phyloP scores from a whole-genome alignment of 2,797 vertebrate species.

The Mus caroli region DNA sequence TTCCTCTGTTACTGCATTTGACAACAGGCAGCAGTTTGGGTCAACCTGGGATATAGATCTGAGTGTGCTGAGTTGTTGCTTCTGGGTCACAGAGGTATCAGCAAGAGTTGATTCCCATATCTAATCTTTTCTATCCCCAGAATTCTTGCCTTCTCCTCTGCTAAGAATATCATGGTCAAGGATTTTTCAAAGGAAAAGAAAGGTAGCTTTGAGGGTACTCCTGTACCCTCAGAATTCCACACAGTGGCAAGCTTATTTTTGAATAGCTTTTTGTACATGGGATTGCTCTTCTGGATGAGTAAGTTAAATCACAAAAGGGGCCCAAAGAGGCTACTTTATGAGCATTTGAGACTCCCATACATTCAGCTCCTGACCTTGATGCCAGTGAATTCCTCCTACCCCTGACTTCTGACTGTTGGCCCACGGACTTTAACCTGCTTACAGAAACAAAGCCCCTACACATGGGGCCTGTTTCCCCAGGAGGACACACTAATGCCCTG shows the following conservation, averaged over 20 bases:
- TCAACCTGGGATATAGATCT: not conserved
- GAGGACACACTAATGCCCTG: not conserved
- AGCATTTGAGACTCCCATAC: not conserved
- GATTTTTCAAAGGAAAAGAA: conserved; percentile 11
- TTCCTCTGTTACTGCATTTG: not conserved
- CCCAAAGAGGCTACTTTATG: not conserved
- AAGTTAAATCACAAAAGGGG: not conserved
- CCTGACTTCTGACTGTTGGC: not conserved
- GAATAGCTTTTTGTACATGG: not conserved
- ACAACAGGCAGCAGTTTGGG: not conserved
- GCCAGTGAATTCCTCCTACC: not conserved
- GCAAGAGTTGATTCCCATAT: not conserved
- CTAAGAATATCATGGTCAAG: not conserved
- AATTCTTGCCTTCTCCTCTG: not conserved
- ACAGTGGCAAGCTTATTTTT: not conserved
- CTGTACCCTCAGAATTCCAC: not conserved
- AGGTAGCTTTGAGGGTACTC: not conserved
- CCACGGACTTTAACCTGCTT: not conserved
- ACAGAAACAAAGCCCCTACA: not conserved
- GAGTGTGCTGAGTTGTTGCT: not conserved
- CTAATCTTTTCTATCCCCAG: not conserved
- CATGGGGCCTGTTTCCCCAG: not conserved
- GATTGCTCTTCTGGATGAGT: not conserved
- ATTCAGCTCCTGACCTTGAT: conserved; percentile 17
- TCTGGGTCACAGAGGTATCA: conserved; percentile 33